A percentile compares a stretch with the other conserved stretches of the same genome.
Evolutionary conservation across 1,140 invertebrate species (phyloP).

Genomic region (Panagrolaimus sp.): DNA sequence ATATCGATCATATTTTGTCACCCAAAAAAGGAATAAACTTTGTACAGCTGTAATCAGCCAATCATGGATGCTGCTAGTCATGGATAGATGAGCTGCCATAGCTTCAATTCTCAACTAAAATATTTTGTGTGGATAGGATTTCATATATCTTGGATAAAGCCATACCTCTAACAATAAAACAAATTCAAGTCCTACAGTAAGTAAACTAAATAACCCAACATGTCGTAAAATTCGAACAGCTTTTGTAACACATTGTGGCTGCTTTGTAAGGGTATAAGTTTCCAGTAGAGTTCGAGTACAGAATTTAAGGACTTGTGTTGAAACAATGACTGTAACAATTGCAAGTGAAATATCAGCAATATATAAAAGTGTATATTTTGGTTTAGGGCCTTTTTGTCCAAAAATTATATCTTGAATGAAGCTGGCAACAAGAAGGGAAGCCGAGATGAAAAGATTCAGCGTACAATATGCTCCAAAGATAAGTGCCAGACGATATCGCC

Average conservation of each 20-base stretch:
- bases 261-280: slow-evolving; percentile 16
- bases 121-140: too few species aligned
- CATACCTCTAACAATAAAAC: slow-evolving; percentile 15
- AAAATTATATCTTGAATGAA: slow-evolving; percentile 24
- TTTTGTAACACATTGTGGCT: slow-evolving; percentile 14
- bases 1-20: slow-evolving; percentile 15
- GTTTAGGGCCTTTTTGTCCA: neutral
- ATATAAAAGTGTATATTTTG: neutral
- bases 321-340: slow-evolving; percentile 13
- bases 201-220: slow-evolving; percentile 16
- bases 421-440: slow-evolving; percentile 14
- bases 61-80: slow-evolving; percentile 18
- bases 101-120: neutral
- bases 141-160: neutral
- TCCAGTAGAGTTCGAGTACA: slow-evolving; percentile 9
- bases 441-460: slow-evolving; percentile 21
- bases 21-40: slow-evolving; percentile 18
- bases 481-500: slow-evolving; percentile 21
- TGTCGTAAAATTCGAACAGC: slow-evolving; percentile 15
- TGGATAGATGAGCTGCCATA: slow-evolving; percentile 12
- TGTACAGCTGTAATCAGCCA: slow-evolving; percentile 20
- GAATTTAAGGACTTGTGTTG: slow-evolving; percentile 17
- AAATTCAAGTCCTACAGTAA: slow-evolving; percentile 21
- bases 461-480: slow-evolving; percentile 16
- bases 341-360: slow-evolving; percentile 13